A percentile compares a stretch with the other conserved stretches of the same genome.
Conservation (phyloP, 2,113 vertebrate species). For the Labeo rohita region DNA sequence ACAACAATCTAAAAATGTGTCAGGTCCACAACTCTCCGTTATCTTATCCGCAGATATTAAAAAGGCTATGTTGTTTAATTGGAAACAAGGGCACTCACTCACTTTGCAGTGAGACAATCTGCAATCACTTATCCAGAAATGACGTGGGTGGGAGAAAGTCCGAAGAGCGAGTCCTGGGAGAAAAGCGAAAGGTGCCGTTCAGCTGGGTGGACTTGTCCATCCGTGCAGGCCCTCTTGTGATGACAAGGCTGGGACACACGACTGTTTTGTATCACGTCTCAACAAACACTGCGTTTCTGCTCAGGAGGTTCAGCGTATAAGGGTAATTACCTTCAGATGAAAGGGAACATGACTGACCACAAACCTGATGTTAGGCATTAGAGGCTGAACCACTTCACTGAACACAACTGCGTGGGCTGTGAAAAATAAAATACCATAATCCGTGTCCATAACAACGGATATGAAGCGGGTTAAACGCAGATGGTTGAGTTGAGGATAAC, state of each 20-base stretch:
- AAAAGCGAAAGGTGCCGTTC: conserved; percentile 33
- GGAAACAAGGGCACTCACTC: not conserved
- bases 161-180: conserved; percentile 28
- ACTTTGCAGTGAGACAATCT: conserved; percentile 21
- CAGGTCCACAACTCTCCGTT: not conserved
- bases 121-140: conserved; percentile 44
- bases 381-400: conserved; percentile 31
- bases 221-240: conserved; percentile 27
- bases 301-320: conserved; percentile 47
- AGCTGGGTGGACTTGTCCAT: conserved; percentile 61
- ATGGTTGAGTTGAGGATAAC: not conserved
- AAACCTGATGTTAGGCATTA: conserved; percentile 43
- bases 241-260: conserved; percentile 28
- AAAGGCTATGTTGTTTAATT: conserved; percentile 10
- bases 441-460: conserved; percentile 18
- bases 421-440: conserved; percentile 23
- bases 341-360: conserved; percentile 48
- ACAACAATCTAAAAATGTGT: conserved; percentile 16
- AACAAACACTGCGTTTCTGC: conserved; percentile 57
- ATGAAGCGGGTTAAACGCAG: not conserved
- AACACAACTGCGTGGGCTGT: not conserved
- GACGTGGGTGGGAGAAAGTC: conserved; percentile 28
- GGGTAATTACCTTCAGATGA: conserved; percentile 59
- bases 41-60: conserved; percentile 20
- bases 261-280: conserved; percentile 60